A percentile compares a stretch with the other conserved stretches of the same genome.
These are phyloP conservation scores for Murina feae DNA, from an alignment of 2,113 vertebrate species.

Conservation along the genomic window DNA sequence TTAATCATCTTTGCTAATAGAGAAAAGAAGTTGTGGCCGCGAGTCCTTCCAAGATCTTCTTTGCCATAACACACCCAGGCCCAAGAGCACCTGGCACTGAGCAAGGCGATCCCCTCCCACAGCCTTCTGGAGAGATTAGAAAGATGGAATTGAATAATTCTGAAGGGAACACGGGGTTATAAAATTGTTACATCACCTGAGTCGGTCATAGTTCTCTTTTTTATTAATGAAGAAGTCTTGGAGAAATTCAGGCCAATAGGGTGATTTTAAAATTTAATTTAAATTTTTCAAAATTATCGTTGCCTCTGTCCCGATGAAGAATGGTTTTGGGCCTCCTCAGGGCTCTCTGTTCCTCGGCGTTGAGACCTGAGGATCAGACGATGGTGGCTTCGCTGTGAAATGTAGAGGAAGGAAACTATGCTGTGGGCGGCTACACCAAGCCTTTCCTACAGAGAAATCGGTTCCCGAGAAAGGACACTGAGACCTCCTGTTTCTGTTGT, in stretches of 20 bases:
- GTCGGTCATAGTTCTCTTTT: neutral
- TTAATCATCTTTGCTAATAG: conserved; percentile 66
- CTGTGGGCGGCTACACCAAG: neutral
- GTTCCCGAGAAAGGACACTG: neutral
- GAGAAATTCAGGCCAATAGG: neutral
- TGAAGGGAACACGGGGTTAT: neutral
- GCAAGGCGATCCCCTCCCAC: neutral
- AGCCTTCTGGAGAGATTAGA: neutral
- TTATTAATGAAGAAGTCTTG: neutral
- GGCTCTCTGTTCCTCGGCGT: neutral
- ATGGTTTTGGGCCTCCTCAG: neutral
- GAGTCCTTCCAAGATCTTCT: conserved; percentile 33
- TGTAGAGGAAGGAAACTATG: neutral
- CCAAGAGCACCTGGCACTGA: neutral
- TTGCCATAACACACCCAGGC: neutral
- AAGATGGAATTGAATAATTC: neutral
- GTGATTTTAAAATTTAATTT: neutral
- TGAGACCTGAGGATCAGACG: neutral
- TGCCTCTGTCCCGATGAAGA: neutral
- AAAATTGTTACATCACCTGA: neutral
- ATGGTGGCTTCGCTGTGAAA: neutral
- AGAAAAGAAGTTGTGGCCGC: conserved; percentile 36
- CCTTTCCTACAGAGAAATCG: neutral
- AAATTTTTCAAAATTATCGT: neutral
- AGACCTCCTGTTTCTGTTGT: neutral